A percentile compares a stretch with the other conserved stretches of the same genome.
Evolutionary conservation across 2,797 vertebrate species (phyloP).

Genomic region (Champsocephalus esox): DNA sequence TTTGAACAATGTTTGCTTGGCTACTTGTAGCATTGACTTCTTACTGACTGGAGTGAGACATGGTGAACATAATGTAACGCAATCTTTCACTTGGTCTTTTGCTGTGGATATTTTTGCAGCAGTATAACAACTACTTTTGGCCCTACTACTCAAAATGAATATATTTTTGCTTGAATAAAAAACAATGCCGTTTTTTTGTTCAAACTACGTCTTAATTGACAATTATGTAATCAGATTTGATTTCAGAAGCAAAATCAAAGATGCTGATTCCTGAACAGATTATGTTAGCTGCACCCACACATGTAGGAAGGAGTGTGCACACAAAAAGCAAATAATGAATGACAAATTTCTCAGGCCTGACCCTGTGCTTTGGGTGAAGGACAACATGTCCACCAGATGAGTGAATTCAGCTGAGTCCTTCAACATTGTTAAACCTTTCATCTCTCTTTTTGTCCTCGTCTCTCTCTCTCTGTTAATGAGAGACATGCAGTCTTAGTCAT

Average conservation of each 20-base stretch:
- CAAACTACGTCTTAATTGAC: not conserved
- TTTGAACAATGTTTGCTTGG: too few species aligned
- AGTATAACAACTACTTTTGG: not conserved
- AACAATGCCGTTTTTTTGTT: too few species aligned
- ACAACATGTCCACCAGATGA: slow-evolving; percentile 8
- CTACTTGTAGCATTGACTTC: too few species aligned
- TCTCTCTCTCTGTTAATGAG: slow-evolving; percentile 53
- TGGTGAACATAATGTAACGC: not conserved
- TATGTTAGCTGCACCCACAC: not conserved
- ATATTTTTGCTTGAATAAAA: too few species aligned
- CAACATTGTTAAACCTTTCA: slow-evolving; percentile 19
- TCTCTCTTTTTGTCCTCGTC: not conserved
- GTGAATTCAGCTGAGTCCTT: slow-evolving; percentile 38
- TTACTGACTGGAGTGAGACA: too few species aligned
- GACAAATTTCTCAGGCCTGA: slow-evolving; percentile 1
- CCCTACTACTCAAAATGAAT: not conserved
- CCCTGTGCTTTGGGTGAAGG: slow-evolving; percentile 14
- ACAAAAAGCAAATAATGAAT: not conserved
- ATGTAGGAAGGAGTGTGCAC: too few species aligned
- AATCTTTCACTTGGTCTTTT: not conserved
- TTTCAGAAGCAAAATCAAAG: not conserved
- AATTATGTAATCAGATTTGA: not conserved
- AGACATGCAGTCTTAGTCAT: slow-evolving; percentile 73
- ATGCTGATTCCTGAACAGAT: not conserved
- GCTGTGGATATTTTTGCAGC: not conserved